These are phyloP conservation scores for Lateolabrax maculatus DNA, from an alignment of 2,797 vertebrate species.

Conservation along the genomic window DNA sequence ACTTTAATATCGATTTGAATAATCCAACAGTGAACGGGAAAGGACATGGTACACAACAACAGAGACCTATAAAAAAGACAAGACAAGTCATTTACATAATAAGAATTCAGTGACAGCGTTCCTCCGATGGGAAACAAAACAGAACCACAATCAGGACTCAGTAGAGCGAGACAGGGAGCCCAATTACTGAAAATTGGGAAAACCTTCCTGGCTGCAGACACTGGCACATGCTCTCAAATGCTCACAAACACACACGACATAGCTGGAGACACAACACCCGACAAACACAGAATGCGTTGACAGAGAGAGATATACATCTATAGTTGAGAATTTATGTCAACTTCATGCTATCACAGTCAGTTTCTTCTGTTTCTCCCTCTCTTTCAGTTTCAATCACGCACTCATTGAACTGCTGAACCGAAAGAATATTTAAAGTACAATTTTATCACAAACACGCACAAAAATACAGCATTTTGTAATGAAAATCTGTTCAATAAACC, in stretches of 20 bases:
- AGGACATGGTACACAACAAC: slow-evolving; percentile 35
- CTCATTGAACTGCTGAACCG: no score
- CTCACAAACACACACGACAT: slow-evolving; percentile 17
- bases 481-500: not conserved
- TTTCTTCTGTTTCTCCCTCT: not conserved
- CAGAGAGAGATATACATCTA: not conserved
- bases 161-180: slow-evolving; percentile 63
- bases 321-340: not conserved
- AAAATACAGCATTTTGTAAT: not conserved
- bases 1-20: slow-evolving; percentile 33
- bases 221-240: not conserved
- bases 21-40: slow-evolving; percentile 7
- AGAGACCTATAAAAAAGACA: slow-evolving; percentile 39
- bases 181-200: slow-evolving; percentile 64
- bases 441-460: not conserved
- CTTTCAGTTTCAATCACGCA: slow-evolving; percentile 9
- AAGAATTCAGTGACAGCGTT: slow-evolving; percentile 43
- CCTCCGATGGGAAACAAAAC: slow-evolving; percentile 56
- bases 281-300: slow-evolving; percentile 11
- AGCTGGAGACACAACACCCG: not conserved
- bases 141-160: slow-evolving; percentile 62
- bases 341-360: not conserved
- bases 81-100: slow-evolving; percentile 66
- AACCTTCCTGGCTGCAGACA: slow-evolving; percentile 52
- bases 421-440: not conserved